Evolutionary conservation across 2,113 vertebrate genomes (phyloP).

Genomic region (Donacobius atricapilla): DNA sequence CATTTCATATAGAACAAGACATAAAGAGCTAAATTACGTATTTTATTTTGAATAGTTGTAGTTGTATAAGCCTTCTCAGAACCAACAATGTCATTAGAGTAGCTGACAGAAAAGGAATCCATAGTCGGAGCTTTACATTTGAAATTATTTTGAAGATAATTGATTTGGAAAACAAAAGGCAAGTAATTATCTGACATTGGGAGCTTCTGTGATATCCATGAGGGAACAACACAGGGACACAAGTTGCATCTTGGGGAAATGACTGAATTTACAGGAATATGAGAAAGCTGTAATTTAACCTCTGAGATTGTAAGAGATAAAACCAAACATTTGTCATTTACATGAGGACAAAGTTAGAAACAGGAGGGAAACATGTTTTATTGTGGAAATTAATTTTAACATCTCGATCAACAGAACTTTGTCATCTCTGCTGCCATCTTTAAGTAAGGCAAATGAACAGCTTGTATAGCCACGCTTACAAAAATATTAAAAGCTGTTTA

Average conservation of each 20-base stretch:
- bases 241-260: background rate
- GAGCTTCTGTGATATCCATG: background rate
- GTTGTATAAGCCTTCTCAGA: background rate
- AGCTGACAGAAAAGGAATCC: background rate
- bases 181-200: background rate
- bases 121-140: background rate
- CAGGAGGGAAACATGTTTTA: rapidly evolving
- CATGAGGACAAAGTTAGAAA: background rate
- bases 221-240: background rate
- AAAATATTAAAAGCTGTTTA: background rate
- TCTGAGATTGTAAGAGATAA: background rate
- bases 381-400: background rate
- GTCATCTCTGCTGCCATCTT: background rate
- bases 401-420: background rate
- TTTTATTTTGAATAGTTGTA: background rate
- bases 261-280: background rate
- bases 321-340: background rate
- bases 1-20: background rate
- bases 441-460: background rate
- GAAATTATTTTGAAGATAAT: background rate
- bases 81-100: background rate
- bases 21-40: background rate
- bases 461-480: background rate
- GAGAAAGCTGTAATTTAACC: background rate
- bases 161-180: background rate